These are phyloP conservation scores for Yponomeuta evonymella DNA, from an alignment of 2,888 invertebrate genomes.

Conservation along the genomic window DNA sequence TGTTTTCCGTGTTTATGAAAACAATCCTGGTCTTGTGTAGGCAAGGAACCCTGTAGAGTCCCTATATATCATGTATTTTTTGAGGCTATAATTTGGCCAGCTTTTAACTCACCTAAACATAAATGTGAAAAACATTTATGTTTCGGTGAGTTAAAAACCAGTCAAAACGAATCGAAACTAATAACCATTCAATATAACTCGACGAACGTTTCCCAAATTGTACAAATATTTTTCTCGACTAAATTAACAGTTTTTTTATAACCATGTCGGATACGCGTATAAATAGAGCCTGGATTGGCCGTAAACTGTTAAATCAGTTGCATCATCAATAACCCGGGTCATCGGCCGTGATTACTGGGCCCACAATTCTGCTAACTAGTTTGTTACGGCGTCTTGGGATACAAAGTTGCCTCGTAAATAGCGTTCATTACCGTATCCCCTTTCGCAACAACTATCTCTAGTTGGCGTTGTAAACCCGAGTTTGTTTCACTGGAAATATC, in stretches of 20 bases:
- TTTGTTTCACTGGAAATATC: background rate
- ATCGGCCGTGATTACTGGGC: background rate
- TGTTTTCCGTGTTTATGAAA: too few species aligned
- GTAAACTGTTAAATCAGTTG: background rate
- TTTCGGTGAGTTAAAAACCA: background rate
- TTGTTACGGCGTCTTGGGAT: background rate
- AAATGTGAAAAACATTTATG: too few species aligned
- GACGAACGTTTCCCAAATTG: background rate
- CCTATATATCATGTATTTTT: too few species aligned
- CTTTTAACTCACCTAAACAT: too few species aligned
- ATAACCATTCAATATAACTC: background rate
- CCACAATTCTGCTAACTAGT: background rate
- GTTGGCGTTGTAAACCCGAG: background rate
- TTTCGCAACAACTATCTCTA: background rate
- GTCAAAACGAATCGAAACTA: background rate
- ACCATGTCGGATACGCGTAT: background rate
- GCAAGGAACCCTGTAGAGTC: too few species aligned
- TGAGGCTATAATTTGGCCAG: too few species aligned
- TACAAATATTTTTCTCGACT: background rate
- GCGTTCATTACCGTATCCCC: background rate
- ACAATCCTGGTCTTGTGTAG: too few species aligned
- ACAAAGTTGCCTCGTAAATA: background rate
- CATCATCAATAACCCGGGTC: constrained; percentile 2
- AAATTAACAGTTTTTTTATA: background rate
- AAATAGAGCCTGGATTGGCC: background rate